Conservation (phyloP, 2,797 vertebrate species). For the Columba guinea region DNA sequence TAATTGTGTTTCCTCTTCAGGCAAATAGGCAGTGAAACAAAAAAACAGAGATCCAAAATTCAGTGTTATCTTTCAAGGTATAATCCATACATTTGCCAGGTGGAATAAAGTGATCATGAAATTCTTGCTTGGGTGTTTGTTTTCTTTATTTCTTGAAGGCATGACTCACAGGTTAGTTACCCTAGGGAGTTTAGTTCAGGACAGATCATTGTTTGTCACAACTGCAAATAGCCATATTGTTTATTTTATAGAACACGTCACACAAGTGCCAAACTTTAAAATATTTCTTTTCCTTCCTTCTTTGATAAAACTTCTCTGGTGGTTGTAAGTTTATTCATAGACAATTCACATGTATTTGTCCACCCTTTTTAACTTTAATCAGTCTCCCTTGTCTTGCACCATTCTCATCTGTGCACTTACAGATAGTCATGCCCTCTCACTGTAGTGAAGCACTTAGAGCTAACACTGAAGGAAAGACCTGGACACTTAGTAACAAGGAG, state of each 20-base stretch:
- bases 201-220: neutral
- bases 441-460: neutral
- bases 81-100: neutral
- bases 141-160: neutral
- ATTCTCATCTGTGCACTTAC: neutral
- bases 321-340: neutral
- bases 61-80: neutral
- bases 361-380: neutral
- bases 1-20: neutral
- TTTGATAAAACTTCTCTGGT: neutral
- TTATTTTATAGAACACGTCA: neutral
- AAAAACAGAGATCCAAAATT: neutral
- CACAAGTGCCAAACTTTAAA: neutral
- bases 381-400: neutral
- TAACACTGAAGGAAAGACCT: neutral
- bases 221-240: neutral
- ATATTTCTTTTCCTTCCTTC: neutral
- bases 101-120: neutral
- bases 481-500: neutral
- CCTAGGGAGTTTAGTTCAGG: neutral
- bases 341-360: neutral
- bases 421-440: neutral
- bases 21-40: neutral
- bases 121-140: neutral
- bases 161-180: neutral